Evolutionary conservation across 2,888 invertebrate species (phyloP).

Genomic region (Ommatoiulus sabulosus): DNA sequence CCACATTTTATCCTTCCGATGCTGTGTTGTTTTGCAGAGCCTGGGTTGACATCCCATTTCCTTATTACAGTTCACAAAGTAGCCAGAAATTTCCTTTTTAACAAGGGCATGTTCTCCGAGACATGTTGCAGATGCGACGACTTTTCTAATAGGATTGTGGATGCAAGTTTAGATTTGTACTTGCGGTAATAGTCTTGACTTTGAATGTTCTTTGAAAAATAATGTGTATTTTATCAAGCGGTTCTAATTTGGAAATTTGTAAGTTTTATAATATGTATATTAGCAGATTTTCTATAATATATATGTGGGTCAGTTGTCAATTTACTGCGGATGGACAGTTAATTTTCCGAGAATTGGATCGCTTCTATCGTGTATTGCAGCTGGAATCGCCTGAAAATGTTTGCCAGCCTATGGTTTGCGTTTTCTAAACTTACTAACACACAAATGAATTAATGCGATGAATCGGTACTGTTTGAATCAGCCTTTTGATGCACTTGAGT

Average conservation of each 20-base stretch:
- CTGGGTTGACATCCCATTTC: neutral
- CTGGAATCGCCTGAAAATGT: neutral
- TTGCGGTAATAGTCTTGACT: neutral
- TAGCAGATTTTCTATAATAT: constrained; percentile 48
- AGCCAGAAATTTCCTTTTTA: neutral
- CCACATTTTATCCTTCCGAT: neutral
- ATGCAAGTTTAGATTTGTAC: neutral
- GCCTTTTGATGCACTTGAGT: neutral
- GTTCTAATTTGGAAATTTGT: constrained; percentile 16
- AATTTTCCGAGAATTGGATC: neutral
- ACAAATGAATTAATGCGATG: neutral
- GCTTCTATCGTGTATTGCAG: neutral
- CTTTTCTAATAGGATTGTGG: neutral
- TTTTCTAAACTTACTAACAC: neutral
- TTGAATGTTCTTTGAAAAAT: neutral
- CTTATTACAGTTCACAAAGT: neutral
- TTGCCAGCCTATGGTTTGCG: neutral
- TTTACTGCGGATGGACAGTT: neutral
- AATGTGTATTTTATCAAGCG: constrained; percentile 32
- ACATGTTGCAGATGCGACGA: neutral
- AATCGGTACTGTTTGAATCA: neutral
- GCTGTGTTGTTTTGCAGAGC: neutral
- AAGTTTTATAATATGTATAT: constrained; percentile 48
- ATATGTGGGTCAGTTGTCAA: constrained; percentile 2
- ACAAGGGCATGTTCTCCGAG: neutral